Base-by-base conservation (phyloP, 2,888 invertebrate genomes). In the Pelosia muscerda region DNA sequence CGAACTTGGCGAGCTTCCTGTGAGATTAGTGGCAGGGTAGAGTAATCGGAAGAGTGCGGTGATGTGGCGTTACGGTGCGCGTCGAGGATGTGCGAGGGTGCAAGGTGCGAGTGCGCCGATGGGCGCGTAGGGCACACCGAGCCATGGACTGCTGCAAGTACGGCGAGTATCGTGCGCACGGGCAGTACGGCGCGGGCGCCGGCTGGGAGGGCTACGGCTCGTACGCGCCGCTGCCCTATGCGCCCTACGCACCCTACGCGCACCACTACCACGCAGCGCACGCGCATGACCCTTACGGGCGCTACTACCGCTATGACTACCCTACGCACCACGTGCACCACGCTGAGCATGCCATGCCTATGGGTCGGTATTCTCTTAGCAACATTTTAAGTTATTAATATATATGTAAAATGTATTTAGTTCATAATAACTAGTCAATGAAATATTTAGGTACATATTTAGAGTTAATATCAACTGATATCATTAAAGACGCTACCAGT, bases 91-190 rank as follows among this genome's bases (percentile, higher is more conserved):
- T 75, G 76, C 73, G 76, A 66, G 78, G 79, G 76, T 68, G 71
- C 79, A 81, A 83, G 78, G 76, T 84, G 86, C 87, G 85, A 78
- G 87, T 83, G 90, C 88, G 88, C 84, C 83, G 88, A 83, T 83
- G 79, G 89, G 89, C 80, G 88, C 92, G 88, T 93, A 90, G 90
- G 81, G 84, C 78, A 82, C 78, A 72, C 82, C 82, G 67, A n/a
- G 83, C 81, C 78, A 95, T 95, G 95, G 95, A 95, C 85, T 95
- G 95, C 90, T 95, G 94, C 90, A 93, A 94, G 88, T 95, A 94
- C 93, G 90, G 91, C 85, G 93, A 93, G 90, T 93, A 91, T 87
- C 93, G 94, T 85, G 90, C 85, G 86, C 88, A 85, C 84, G 89
- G 86, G 79, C 86, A 87, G 84, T 90, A 89, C 85, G 87, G 87